Percentiles rank a stretch among this genome's conserved stretches.
These are phyloP conservation scores for Rhynchophorus ferrugineus DNA, from an alignment of 1,140 invertebrate species.

Conservation along the genomic window DNA sequence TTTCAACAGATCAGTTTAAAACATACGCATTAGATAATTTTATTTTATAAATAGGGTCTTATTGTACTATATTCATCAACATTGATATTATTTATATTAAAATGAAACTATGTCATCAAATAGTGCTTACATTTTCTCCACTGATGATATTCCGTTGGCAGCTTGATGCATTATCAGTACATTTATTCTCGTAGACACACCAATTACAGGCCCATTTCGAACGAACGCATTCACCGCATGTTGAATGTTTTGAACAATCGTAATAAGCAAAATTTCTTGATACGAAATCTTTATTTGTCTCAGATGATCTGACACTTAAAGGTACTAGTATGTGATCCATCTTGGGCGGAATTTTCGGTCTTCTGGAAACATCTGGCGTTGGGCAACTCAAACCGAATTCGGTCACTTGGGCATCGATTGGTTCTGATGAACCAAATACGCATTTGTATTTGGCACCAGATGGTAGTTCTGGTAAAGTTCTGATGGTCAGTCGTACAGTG, in stretches of 20 bases:
- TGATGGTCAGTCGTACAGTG: conserved; percentile 78
- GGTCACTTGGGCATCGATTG: conserved; percentile 78
- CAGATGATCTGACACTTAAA: conserved; percentile 84
- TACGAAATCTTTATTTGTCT: conserved; percentile 94
- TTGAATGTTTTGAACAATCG: conserved; percentile 82
- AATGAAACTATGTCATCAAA: too few species aligned
- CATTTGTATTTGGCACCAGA: conserved; percentile 88
- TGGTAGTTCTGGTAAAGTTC: conserved; percentile 81
- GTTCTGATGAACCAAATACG: conserved; percentile 79
- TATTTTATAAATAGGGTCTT: too few species aligned
- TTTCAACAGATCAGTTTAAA: too few species aligned
- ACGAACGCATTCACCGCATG: conserved; percentile 77
- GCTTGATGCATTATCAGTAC: conserved; percentile 75
- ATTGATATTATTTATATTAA: too few species aligned
- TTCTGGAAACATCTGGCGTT: conserved; percentile 67
- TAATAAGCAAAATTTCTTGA: conserved; percentile 89
- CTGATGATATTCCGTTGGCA: conserved; percentile 79
- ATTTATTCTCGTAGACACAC: conserved; percentile 94
- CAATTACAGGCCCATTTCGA: conserved; percentile 90
- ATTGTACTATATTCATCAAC: too few species aligned
- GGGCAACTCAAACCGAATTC: conserved; percentile 73
- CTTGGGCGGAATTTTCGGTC: conserved; percentile 71
- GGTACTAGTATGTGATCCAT: conserved; percentile 86
- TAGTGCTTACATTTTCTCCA: conserved; percentile 71
- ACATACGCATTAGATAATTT: too few species aligned